Percentiles rank a stretch among this genome's conserved stretches.
phyloP scores from a whole-genome alignment of 64 coral and sea anemone genomes.

The Stichodactyla helianthus region DNA sequence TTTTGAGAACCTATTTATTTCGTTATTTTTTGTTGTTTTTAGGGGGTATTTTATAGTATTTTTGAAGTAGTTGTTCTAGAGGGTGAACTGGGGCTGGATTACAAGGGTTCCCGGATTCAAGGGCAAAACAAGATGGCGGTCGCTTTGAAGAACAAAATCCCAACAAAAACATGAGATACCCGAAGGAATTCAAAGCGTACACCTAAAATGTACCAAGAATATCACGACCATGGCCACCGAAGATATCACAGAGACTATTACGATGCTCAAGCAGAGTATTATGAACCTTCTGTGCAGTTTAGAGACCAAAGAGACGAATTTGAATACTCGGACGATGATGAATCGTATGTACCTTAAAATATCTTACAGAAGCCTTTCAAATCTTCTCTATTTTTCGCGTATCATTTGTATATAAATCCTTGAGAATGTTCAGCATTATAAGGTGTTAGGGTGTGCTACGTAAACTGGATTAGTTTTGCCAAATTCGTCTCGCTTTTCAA shows the following conservation, averaged over 20 bases:
- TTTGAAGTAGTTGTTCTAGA: not conserved
- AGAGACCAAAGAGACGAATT: constrained; percentile 37
- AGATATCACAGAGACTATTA: constrained; percentile 70
- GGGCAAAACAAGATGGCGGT: constrained; percentile 75
- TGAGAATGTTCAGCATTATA: not conserved
- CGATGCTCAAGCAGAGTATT: constrained; percentile 63
- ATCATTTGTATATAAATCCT: not conserved
- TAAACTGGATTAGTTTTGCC: not conserved
- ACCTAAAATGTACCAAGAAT: constrained; percentile 80
- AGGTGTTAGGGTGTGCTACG: not conserved
- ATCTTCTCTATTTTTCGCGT: not conserved
- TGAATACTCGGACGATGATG: constrained; percentile 35
- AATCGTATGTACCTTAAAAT: constrained; percentile 4
- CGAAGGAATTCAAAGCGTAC: constrained; percentile 55
- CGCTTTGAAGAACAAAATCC: constrained; percentile 22
- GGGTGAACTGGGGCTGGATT: not conserved
- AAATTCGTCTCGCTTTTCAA: not conserved
- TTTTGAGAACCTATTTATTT: not conserved
- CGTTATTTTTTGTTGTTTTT: not conserved
- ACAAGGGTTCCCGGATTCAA: constrained; percentile 52
- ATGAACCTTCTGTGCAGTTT: constrained; percentile 59
- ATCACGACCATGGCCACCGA: constrained; percentile 67
- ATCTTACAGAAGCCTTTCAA: constrained; percentile 4
- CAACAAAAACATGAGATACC: constrained; percentile 53
- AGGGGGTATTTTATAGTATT: not conserved